Evolutionary conservation across 2,888 invertebrate genomes (phyloP).

Genomic region (Caprella mutica): DNA sequence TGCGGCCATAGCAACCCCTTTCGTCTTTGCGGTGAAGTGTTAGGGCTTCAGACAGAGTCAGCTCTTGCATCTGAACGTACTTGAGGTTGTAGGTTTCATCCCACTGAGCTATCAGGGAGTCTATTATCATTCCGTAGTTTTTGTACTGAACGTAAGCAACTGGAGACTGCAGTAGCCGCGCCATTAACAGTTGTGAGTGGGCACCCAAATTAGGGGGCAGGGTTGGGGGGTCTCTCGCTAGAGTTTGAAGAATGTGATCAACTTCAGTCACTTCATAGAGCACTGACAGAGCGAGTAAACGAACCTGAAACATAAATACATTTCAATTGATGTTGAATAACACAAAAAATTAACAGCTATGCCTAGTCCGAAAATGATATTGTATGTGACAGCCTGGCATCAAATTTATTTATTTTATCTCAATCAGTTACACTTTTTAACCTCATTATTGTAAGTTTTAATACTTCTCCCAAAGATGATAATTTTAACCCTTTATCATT

Average conservation of each 20-base stretch:
- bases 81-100: constrained; percentile 40
- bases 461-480: too few relatives aligned
- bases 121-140: too few relatives aligned
- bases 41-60: constrained; percentile 72
- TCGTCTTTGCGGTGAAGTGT: constrained; percentile 70
- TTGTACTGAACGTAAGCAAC: neutral
- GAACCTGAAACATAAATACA: too few relatives aligned
- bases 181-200: neutral
- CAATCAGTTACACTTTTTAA: too few relatives aligned
- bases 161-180: constrained; percentile 1
- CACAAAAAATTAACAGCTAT: too few relatives aligned
- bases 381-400: too few relatives aligned
- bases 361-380: too few relatives aligned
- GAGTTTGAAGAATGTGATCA: neutral
- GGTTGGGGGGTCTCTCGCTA: neutral
- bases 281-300: neutral
- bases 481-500: too few relatives aligned
- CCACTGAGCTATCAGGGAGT: too few relatives aligned
- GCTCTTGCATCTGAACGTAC: constrained; percentile 81
- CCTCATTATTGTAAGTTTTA: too few relatives aligned
- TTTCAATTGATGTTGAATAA: too few relatives aligned
- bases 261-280: constrained; percentile 3
- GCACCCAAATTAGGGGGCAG: neutral
- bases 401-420: too few relatives aligned
- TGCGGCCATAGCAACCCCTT: constrained; percentile 60